phyloP scores from a whole-genome alignment of 2,888 invertebrate species.

The Hyles lineata region DNA sequence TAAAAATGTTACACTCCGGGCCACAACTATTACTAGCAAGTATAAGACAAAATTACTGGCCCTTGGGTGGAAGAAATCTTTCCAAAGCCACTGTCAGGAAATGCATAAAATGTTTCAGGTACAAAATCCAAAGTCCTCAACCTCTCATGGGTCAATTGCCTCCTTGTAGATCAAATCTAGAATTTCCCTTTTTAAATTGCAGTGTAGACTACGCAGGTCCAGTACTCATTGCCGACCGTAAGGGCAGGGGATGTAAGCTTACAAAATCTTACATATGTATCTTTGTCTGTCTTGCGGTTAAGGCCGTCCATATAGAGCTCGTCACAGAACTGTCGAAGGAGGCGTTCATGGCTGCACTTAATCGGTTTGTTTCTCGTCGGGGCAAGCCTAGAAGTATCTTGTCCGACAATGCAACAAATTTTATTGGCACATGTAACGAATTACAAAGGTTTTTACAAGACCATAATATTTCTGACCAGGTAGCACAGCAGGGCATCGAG shows the following conservation, averaged over 20 bases:
- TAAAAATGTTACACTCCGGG: constrained; percentile 32
- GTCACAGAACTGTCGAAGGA: constrained; percentile 39
- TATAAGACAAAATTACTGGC: constrained; percentile 37
- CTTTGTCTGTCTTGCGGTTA: constrained; percentile 36
- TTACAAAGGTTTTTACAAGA: constrained; percentile 30
- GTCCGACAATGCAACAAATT: constrained; percentile 41
- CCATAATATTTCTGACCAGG: constrained; percentile 13
- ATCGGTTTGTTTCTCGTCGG: constrained; percentile 40
- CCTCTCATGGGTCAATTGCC: constrained; percentile 38
- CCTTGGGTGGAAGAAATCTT: constrained; percentile 39
- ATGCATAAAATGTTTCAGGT: constrained; percentile 36
- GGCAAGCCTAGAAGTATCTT: constrained; percentile 35
- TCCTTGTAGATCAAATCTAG: constrained; percentile 28
- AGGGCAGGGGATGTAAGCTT: constrained; percentile 38
- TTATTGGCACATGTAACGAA: constrained; percentile 41
- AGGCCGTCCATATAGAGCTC: constrained; percentile 40
- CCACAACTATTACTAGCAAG: constrained; percentile 34
- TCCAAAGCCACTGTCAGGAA: constrained; percentile 30
- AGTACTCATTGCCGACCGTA: constrained; percentile 37
- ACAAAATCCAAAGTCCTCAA: constrained; percentile 31
- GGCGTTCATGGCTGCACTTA: constrained; percentile 40
- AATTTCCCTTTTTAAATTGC: constrained; percentile 37
- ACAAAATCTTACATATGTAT: constrained; percentile 39
- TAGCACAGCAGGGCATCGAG: constrained; percentile 33
- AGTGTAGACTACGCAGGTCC: constrained; percentile 41